Percentiles rank a stretch among this genome's conserved stretches.
These are phyloP conservation scores for Leucopsar rothschildi DNA, from an alignment of 2,113 vertebrate genomes.

Conservation along the genomic window DNA sequence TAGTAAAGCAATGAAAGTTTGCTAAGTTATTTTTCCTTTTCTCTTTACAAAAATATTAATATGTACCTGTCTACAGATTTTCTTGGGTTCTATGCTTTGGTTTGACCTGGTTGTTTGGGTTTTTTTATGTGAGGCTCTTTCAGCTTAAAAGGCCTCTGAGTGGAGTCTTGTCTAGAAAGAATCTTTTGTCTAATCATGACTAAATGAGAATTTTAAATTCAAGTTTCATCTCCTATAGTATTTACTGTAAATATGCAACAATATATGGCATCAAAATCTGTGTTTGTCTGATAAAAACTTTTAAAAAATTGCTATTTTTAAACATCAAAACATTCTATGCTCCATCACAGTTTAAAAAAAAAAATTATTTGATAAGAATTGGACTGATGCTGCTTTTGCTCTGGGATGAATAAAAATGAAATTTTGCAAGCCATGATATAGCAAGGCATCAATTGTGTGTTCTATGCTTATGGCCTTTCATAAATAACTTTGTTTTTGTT, in stretches of 20 bases:
- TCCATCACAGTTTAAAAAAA: not conserved
- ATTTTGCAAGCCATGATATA: not conserved
- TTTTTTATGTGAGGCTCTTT: not conserved
- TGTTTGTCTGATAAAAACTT: not conserved
- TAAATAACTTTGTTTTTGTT: not conserved
- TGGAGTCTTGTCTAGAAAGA: not conserved
- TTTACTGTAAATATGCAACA: not conserved
- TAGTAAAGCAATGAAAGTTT: not conserved
- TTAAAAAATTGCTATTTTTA: not conserved
- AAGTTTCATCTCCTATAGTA: not conserved
- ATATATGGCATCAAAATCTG: not conserved
- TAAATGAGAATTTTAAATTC: not conserved
- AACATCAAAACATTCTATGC: not conserved
- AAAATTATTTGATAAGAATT: not conserved
- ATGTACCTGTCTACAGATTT: not conserved
- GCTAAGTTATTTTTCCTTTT: not conserved
- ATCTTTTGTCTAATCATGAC: not conserved
- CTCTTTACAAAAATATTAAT: not conserved
- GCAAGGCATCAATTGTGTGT: not conserved
- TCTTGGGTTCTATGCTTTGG: not conserved
- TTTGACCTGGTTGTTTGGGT: accelerated
- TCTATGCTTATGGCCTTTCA: not conserved
- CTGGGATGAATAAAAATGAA: not conserved
- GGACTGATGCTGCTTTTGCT: not conserved
- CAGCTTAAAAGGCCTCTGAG: not conserved